These are phyloP conservation scores for Polietes domitor DNA, from an alignment of 2,888 invertebrate species.

Conservation along the genomic window DNA sequence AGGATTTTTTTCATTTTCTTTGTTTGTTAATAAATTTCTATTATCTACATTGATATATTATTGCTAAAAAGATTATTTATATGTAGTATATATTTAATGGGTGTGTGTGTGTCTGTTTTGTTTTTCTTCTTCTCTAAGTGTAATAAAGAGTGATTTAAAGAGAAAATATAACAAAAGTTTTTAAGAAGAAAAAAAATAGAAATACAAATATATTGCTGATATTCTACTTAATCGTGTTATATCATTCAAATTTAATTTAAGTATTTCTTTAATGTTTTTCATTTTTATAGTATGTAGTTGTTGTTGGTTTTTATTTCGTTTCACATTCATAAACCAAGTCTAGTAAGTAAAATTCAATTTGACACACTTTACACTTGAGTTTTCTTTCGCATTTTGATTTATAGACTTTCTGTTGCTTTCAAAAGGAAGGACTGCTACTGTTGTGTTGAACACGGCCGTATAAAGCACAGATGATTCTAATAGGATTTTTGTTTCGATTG, in stretches of 20 bases:
- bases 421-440: too few species aligned
- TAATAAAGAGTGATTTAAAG: not conserved
- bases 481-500: too few species aligned
- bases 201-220: not conserved
- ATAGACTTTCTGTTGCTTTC: not conserved
- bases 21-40: constrained; percentile 38
- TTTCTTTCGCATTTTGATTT: not conserved
- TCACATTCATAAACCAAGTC: not conserved
- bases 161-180: not conserved
- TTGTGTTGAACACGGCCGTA: too few species aligned
- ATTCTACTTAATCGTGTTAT: not conserved
- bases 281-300: not conserved
- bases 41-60: constrained; percentile 29
- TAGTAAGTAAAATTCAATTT: not conserved
- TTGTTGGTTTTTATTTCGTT: too few species aligned
- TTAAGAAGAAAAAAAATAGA: not conserved
- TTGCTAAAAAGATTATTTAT: constrained; percentile 25
- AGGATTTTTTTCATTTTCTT: too few species aligned
- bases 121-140: constrained; percentile 41
- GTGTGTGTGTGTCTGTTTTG: constrained; percentile 12
- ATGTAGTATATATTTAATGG: not conserved
- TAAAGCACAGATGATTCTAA: too few species aligned
- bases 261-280: not conserved
- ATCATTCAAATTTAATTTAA: not conserved
- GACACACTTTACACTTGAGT: not conserved